Base-by-base conservation (phyloP, 2,888 invertebrate species). In the Cheilosia variabilis region DNA sequence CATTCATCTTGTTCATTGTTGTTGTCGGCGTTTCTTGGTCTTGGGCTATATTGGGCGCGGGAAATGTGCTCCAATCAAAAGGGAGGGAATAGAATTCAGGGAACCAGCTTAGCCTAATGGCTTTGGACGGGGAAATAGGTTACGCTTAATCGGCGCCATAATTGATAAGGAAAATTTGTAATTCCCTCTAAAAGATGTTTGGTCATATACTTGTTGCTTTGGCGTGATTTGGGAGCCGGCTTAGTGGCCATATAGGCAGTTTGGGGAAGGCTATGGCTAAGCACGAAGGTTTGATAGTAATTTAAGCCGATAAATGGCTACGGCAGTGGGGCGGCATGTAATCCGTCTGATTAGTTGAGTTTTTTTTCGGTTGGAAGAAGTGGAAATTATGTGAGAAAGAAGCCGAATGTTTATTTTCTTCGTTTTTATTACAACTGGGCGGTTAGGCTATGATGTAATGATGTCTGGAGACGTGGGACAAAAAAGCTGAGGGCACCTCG, bases 1-100 rank as follows among this genome's bases (percentile, higher is more conserved):
- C 79, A 79, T 79, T 71, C 79, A 45, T 79, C 72, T 79, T 79
- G 65, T 72, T 65, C 22, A 58, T 50, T 53, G 55, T 71, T 22
- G 50, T 22, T 37, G 10, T 37, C 13, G 37, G 37, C 10, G 13
- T 37, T 37, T 37, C 13, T 37, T 37, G 34, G 34, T 3, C 27
- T 27, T 1, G 5, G 5, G 27, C 5, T 27, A 27, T 34, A 34
- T 50, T 9, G 52, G 22, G 10, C 19, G 27, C 34, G 65, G 50
- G 15, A 34, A 65, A 65, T 50, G 55, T 57, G 10, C 17, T n/a
- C 1, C 9, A 45, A 55, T 60, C 24, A 65, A 65, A n/a, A 15
- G 22, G 31, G 15, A 22, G 37, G 34, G 37, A 15, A 58, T 22
- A 17, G 47, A 37, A 50, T 9, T 17, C 22, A 19, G 31, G 27